Evolutionary conservation across 2,113 vertebrate genomes (phyloP).

Genomic region (Cephalopholis sonnerati): DNA sequence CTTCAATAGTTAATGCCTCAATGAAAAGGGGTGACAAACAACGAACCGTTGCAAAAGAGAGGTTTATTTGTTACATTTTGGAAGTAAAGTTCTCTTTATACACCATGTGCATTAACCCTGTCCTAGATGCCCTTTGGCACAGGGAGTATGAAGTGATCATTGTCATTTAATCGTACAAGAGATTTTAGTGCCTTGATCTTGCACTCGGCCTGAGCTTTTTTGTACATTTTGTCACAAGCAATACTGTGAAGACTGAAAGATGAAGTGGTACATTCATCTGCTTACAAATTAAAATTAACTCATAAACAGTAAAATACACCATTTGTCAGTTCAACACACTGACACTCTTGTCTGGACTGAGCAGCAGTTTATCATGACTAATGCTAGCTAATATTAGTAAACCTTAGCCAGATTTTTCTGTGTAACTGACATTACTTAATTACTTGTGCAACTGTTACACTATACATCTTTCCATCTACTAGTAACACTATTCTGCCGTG

Average conservation of each 20-base stretch:
- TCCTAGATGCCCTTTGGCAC: slow-evolving; percentile 9
- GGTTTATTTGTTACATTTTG: slow-evolving; percentile 46
- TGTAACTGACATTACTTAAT: background rate
- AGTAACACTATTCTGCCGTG: too few species aligned
- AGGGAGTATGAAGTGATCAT: background rate
- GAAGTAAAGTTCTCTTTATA: slow-evolving; percentile 30
- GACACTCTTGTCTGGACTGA: background rate
- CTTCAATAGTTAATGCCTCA: slow-evolving; percentile 82
- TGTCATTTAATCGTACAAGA: background rate
- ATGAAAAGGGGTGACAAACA: slow-evolving; percentile 72
- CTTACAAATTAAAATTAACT: background rate
- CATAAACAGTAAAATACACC: background rate
- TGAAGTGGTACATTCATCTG: background rate
- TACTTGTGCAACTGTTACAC: background rate
- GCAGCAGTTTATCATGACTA: background rate
- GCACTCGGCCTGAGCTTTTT: background rate
- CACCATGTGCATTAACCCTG: slow-evolving; percentile 11
- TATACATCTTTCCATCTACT: background rate
- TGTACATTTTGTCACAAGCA: background rate
- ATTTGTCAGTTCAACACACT: background rate
- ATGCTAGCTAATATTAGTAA: background rate
- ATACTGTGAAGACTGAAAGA: background rate
- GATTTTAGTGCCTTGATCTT: background rate
- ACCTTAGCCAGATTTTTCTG: background rate
- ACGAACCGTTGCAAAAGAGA: slow-evolving; percentile 53